Evolutionary conservation across 2,113 vertebrate species (phyloP).

Genomic region (Acrocephalus arundinaceus): DNA sequence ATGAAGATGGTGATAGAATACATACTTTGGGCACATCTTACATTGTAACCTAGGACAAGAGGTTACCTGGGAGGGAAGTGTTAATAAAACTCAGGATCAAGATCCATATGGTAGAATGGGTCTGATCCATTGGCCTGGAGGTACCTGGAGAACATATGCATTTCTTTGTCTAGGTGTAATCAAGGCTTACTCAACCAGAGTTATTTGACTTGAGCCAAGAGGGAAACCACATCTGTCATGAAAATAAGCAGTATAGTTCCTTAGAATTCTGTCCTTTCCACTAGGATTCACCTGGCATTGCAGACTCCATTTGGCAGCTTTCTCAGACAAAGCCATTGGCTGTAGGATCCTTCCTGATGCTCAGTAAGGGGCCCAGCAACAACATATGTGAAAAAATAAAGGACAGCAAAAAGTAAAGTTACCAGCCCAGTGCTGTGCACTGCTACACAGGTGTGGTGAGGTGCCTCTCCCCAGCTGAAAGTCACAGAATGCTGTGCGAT

Average conservation of each 20-base stretch:
- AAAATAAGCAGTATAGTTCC: not conserved
- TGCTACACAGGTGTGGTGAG: rapidly evolving
- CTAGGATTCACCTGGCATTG: not conserved
- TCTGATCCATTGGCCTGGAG: not conserved
- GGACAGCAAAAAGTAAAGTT: not conserved
- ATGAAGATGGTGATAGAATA: too few relatives aligned
- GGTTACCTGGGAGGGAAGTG: not conserved
- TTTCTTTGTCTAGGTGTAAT: not conserved
- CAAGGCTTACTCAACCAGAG: not conserved
- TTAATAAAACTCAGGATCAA: not conserved
- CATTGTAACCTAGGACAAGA: too few relatives aligned
- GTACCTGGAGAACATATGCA: not conserved
- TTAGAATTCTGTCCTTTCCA: not conserved
- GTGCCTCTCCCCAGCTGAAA: not conserved
- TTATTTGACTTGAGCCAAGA: not conserved
- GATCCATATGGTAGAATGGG: not conserved
- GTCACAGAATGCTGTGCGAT: not conserved
- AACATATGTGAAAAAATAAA: not conserved
- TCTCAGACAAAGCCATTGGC: not conserved
- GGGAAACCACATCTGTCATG: not conserved
- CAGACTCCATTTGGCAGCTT: not conserved
- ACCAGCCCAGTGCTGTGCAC: not conserved
- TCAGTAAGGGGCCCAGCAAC: not conserved
- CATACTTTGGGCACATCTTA: too few relatives aligned
- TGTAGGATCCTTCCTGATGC: not conserved